Evolutionary conservation across 1,140 invertebrate genomes (phyloP), one percentile per base, ranked within the genome.

Genomic region (Drosophila elegans): DNA sequence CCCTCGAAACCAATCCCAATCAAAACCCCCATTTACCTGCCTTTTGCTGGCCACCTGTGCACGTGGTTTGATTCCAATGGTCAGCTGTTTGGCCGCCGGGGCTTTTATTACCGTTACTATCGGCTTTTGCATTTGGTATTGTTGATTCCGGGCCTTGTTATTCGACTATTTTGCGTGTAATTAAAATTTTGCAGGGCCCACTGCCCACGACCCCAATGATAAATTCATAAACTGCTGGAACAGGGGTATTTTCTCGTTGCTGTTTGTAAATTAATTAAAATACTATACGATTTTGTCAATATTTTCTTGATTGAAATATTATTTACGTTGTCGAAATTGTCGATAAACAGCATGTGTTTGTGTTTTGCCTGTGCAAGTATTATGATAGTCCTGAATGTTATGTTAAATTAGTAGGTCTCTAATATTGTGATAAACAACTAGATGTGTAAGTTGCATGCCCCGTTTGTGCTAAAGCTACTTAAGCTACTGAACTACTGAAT

Each of bases 71-170:
- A 69, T 71, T 78, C 48, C 36, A 52, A 25, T 69, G 71, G 66
- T 79, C 84, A 89, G 73, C 67, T 89, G 76, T 74, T 88, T 79
- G 68, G 71, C 83, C 83, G 45, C 27, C 49, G 62, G 83, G 62
- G 59, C 62, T 82, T 83, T 79, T 88, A 79, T 83, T 83, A n/a
- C 51, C 55, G 64, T 74, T 74, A 54, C 66, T 62, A 57, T 53
- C 11, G 27, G 44, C 36, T 53, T 54, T 78, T 60, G 46, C 61
- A 68, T 77, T 59, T 38, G 61, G 45, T 46, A 68, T 84, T 84
- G 71, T 66, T 78, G 55, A 55, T 44, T 38, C 44, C 53, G 52
- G 34, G 27, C 32, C 34, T 64, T 78, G 60, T 54, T 61, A 48
- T 55, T 52, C n/a, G 51, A 44, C 53, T 67, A 29, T 52, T 62